These are phyloP conservation scores for Champsocephalus esox DNA, from an alignment of 2,797 vertebrate genomes.

Conservation along the genomic window DNA sequence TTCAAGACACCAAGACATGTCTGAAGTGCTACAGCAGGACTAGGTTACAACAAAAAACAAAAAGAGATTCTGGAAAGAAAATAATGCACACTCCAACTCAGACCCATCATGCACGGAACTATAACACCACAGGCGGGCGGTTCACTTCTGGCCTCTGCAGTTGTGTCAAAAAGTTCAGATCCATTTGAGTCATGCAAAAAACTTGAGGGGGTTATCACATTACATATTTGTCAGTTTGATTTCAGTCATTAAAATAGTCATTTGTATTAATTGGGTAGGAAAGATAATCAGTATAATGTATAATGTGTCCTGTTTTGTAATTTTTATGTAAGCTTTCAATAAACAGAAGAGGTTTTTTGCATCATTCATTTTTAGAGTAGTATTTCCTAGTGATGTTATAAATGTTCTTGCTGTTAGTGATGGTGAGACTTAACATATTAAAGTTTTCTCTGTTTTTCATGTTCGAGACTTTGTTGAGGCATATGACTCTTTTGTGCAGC, in stretches of 20 bases:
- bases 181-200: neutral
- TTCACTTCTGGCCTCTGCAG: neutral
- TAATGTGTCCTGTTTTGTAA: neutral
- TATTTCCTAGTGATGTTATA: neutral
- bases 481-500: constrained; percentile 18
- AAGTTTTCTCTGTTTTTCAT: constrained; percentile 3
- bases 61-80: neutral
- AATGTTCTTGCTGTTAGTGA: neutral
- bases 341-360: no score
- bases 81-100: neutral
- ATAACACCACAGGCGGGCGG: neutral
- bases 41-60: neutral
- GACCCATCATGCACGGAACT: neutral
- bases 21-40: neutral
- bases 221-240: neutral
- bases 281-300: neutral
- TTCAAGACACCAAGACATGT: no score
- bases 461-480: neutral
- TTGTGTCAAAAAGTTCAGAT: neutral
- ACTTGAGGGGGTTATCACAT: neutral
- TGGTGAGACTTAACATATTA: neutral
- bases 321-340: neutral
- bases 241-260: neutral
- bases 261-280: neutral
- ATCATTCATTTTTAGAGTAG: neutral